Evolutionary conservation across 2,888 invertebrate species (phyloP).

Genomic region (Oscheius sp.): DNA sequence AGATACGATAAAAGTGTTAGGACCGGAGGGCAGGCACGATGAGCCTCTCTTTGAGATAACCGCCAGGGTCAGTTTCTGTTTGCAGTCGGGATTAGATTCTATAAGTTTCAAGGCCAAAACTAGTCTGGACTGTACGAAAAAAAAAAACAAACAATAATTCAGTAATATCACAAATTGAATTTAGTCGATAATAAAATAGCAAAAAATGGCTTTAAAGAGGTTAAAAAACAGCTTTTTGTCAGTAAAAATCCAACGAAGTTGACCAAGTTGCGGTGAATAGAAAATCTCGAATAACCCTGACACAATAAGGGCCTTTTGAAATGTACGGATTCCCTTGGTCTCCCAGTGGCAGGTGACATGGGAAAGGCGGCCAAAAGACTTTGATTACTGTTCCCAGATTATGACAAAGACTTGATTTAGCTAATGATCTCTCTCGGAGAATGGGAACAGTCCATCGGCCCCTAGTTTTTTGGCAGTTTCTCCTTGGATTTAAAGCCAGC

Average conservation of each 20-base stretch:
- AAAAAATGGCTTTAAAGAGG: too few species aligned
- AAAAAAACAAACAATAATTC: too few species aligned
- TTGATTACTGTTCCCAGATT: background rate
- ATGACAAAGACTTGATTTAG: background rate
- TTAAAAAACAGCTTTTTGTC: too few species aligned
- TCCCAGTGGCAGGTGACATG: constrained; percentile 9
- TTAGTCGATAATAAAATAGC: too few species aligned
- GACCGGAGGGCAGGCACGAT: background rate
- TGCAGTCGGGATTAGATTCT: background rate
- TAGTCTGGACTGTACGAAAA: background rate
- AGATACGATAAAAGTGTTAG: background rate
- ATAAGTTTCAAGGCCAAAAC: constrained; percentile 7
- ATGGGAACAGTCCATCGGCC: background rate
- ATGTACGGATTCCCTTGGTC: too few species aligned
- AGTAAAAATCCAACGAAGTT: too few species aligned
- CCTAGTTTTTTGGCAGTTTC: background rate
- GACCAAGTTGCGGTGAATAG: too few species aligned
- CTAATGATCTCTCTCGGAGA: background rate
- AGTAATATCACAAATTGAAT: too few species aligned
- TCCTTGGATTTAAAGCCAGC: background rate
- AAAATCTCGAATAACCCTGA: too few species aligned
- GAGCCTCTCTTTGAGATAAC: background rate
- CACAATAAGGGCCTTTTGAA: too few species aligned
- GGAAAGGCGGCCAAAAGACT: constrained; percentile 1
- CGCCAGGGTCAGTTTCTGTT: constrained; percentile 1